Conservation (phyloP, 1,140 invertebrate species). For the Pseudachorutes palmiensis region DNA sequence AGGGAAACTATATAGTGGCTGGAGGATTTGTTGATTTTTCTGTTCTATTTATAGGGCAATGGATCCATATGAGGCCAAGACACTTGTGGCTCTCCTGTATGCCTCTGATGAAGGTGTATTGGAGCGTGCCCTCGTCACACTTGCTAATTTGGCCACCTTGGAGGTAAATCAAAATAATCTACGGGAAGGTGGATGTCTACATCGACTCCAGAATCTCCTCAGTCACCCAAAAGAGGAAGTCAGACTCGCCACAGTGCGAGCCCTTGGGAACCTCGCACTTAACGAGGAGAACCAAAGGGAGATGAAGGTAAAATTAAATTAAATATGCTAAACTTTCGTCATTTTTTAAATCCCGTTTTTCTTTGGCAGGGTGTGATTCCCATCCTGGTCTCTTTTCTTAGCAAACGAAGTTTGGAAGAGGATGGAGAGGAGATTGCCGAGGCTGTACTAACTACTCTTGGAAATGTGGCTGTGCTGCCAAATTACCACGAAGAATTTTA, state of each 20-base stretch:
- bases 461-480: constrained; percentile 46
- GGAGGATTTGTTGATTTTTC: background rate
- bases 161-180: constrained; percentile 46
- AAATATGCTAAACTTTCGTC: background rate
- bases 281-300: constrained; percentile 50
- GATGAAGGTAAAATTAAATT: constrained; percentile 44
- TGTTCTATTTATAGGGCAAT: constrained; percentile 42
- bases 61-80: constrained; percentile 48
- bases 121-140: constrained; percentile 46
- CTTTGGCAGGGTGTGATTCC: constrained; percentile 44
- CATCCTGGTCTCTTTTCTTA: constrained; percentile 43
- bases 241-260: constrained; percentile 44
- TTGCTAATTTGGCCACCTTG: constrained; percentile 38
- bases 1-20: background rate
- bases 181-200: constrained; percentile 49
- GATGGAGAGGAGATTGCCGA: constrained; percentile 39
- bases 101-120: constrained; percentile 47
- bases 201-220: constrained; percentile 46
- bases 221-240: constrained; percentile 41
- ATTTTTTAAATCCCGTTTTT: no score
- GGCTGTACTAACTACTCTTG: constrained; percentile 45
- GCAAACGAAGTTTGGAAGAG: constrained; percentile 25
- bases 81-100: constrained; percentile 48
- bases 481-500: constrained; percentile 46
- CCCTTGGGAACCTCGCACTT: constrained; percentile 49